Evolutionary conservation across 2,888 invertebrate genomes (phyloP).

Genomic region (Muschampia plurimacula): DNA sequence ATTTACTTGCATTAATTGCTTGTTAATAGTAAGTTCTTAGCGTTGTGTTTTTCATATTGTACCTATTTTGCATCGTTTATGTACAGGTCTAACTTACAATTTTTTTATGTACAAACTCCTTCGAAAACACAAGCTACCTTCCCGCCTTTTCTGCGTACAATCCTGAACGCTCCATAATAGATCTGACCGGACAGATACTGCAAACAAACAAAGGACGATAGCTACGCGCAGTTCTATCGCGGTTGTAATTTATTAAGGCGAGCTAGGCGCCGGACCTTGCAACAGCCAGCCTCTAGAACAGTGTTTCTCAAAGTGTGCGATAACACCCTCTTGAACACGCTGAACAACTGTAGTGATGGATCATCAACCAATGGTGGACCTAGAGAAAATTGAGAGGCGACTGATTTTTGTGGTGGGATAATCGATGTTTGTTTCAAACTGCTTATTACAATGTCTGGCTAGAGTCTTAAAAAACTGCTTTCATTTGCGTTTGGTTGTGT

Average conservation of each 20-base stretch:
- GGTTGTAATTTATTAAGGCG: neutral
- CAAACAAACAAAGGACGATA: neutral
- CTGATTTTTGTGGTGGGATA: neutral
- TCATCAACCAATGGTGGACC: no score
- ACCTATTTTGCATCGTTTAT: no score
- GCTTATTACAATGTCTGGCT: no score
- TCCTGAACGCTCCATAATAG: neutral
- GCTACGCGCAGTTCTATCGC: neutral
- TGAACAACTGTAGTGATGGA: neutral
- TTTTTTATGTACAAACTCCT: neutral
- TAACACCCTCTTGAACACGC: neutral
- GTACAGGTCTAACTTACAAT: neutral
- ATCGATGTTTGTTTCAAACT: no score
- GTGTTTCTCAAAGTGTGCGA: neutral
- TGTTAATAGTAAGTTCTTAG: slow-evolving; percentile 1
- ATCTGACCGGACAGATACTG: neutral
- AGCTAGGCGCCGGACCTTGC: neutral
- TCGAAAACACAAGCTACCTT: neutral
- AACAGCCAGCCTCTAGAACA: neutral
- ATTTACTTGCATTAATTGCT: slow-evolving; percentile 9
- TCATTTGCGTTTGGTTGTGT: no score
- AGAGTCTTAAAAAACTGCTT: no score
- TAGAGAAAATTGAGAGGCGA: neutral
- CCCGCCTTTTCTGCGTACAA: neutral
- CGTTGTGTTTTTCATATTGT: neutral